These are phyloP conservation scores for Luehdorfia chinensis DNA, from an alignment of 1,140 invertebrate genomes.

Conservation along the genomic window DNA sequence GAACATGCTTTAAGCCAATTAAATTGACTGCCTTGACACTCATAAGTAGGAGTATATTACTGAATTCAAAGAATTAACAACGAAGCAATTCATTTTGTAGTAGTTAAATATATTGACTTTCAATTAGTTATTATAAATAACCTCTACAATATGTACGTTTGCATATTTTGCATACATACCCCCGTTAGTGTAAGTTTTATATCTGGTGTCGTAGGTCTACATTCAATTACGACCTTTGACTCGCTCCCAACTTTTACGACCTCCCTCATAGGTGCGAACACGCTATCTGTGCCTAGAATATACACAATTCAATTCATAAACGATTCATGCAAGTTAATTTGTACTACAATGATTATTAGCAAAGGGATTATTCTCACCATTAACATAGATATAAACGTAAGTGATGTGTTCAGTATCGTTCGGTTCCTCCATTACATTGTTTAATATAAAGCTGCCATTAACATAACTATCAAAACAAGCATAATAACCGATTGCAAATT, in stretches of 20 bases:
- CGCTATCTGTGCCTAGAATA: conserved; percentile 75
- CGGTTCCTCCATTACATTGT: conserved; percentile 61
- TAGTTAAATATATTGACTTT: neutral
- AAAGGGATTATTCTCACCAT: conserved; percentile 74
- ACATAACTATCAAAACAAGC: conserved; percentile 74
- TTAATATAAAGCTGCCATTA: conserved; percentile 42
- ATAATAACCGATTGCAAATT: conserved; percentile 79
- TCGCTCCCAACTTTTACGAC: conserved; percentile 62
- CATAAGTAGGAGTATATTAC: no score
- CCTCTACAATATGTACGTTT: conserved; percentile 1
- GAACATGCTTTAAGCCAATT: conserved; percentile 37
- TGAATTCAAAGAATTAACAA: no score
- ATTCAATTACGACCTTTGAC: conserved; percentile 78
- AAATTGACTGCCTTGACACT: neutral
- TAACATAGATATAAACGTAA: conserved; percentile 81
- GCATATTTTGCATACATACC: conserved; percentile 50
- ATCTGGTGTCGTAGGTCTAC: conserved; percentile 82
- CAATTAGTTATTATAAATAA: neutral
- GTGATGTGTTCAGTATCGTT: conserved; percentile 61
- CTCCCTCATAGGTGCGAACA: conserved; percentile 72
- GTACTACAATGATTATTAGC: neutral
- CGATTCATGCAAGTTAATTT: conserved; percentile 13
- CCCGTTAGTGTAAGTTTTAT: conserved; percentile 76
- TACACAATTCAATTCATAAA: conserved; percentile 25
- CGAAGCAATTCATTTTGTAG: conserved; percentile 9